A percentile compares a stretch with the other conserved stretches of the same genome.
Conservation (phyloP, 2,888 invertebrate genomes). For the Biston betularia region DNA sequence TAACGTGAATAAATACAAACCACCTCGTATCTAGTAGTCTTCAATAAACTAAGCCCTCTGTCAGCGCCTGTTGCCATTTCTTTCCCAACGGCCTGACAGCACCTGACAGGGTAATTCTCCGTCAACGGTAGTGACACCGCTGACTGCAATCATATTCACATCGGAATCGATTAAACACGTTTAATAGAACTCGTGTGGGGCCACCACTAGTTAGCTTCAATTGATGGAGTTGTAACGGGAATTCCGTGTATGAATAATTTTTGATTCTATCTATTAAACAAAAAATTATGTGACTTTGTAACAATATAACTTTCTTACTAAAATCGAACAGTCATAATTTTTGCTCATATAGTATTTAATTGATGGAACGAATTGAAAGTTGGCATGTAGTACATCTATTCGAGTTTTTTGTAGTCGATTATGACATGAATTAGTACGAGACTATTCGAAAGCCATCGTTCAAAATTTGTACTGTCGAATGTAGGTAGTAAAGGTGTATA, state of each 20-base stretch:
- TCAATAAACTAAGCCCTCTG: slow-evolving; percentile 17
- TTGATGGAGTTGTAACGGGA: neutral
- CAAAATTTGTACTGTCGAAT: too few species aligned
- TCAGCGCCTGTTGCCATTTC: slow-evolving; percentile 10
- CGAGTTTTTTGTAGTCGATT: too few species aligned
- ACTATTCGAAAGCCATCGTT: too few species aligned
- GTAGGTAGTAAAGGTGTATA: too few species aligned
- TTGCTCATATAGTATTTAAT: too few species aligned
- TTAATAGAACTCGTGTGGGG: slow-evolving; percentile 17
- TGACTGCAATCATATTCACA: slow-evolving; percentile 33
- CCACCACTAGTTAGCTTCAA: slow-evolving; percentile 11
- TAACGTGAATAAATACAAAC: neutral
- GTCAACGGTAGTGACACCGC: slow-evolving; percentile 6
- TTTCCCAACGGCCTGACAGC: slow-evolving; percentile 6
- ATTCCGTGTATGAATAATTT: neutral
- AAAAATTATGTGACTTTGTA: too few species aligned
- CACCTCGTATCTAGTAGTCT: slow-evolving; percentile 1
- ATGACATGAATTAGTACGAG: too few species aligned
- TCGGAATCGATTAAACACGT: slow-evolving; percentile 41
- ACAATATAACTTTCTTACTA: too few species aligned
- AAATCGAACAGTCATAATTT: neutral
- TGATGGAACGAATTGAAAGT: too few species aligned
- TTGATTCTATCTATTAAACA: neutral
- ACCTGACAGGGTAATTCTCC: slow-evolving; percentile 19
- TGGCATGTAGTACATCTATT: too few species aligned